These are phyloP conservation scores for Trichacis sp. DNA, from an alignment of 2,888 invertebrate species.

Conservation along the genomic window DNA sequence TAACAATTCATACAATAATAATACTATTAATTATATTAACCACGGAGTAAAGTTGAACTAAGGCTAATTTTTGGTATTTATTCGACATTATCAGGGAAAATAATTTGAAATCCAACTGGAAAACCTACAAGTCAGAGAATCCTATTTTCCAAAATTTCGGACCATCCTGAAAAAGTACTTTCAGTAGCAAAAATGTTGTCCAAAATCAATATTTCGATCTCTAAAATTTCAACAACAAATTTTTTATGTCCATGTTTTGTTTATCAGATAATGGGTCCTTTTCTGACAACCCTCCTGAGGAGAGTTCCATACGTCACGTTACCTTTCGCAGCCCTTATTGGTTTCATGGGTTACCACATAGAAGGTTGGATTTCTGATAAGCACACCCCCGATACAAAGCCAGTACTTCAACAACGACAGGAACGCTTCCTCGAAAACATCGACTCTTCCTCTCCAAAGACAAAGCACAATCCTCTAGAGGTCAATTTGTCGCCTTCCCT, in stretches of 20 bases:
- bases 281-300: constrained; percentile 76
- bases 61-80: too few relatives aligned
- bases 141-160: too few relatives aligned
- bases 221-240: too few relatives aligned
- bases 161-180: too few relatives aligned
- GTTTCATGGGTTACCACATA: constrained; percentile 88
- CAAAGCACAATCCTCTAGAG: constrained; percentile 62
- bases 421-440: constrained; percentile 58
- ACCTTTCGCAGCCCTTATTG: constrained; percentile 85
- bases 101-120: too few relatives aligned
- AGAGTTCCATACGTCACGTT: constrained; percentile 82
- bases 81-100: too few relatives aligned
- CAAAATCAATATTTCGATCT: too few relatives aligned
- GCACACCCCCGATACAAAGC: constrained; percentile 76
- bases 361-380: constrained; percentile 80
- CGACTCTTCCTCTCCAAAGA: constrained; percentile 42
- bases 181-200: too few relatives aligned
- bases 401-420: constrained; percentile 60
- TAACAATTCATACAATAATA: too few relatives aligned
- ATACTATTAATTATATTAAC: too few relatives aligned
- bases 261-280: constrained; percentile 73
- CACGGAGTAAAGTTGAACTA: too few relatives aligned
- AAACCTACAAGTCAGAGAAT: too few relatives aligned
- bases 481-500: constrained; percentile 65
- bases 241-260: constrained; percentile 1